Conservation (phyloP, 1,140 invertebrate genomes). For the Oryctes rhinoceros region DNA sequence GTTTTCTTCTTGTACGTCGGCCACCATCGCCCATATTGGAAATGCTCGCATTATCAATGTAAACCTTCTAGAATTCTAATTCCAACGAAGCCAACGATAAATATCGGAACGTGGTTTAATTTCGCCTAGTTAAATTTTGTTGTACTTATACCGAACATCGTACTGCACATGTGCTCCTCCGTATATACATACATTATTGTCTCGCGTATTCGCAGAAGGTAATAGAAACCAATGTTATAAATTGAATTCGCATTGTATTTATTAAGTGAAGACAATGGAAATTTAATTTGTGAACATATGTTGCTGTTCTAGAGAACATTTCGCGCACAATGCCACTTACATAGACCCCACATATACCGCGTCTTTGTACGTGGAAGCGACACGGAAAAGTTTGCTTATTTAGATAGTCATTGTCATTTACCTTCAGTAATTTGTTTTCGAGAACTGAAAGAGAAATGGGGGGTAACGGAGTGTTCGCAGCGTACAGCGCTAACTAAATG, state of each 20-base stretch:
- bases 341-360: not conserved
- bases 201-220: not conserved
- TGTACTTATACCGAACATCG: too few species aligned
- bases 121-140: too few species aligned
- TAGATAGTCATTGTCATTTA: conserved; percentile 12
- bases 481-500: not conserved
- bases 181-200: not conserved
- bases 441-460: too few species aligned
- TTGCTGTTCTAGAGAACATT: not conserved
- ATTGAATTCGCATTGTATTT: conserved; percentile 11
- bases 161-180: not conserved
- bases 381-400: conserved; percentile 14
- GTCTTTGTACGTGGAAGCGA: not conserved
- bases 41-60: too few species aligned
- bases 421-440: conserved; percentile 5
- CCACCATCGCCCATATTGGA: too few species aligned
- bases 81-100: too few species aligned
- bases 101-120: too few species aligned
- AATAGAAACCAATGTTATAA: conserved; percentile 5
- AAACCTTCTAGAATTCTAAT: too few species aligned
- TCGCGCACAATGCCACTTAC: not conserved
- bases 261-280: not conserved
- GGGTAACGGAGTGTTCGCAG: too few species aligned
- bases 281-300: conserved; percentile 13
- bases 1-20: too few species aligned